Evolutionary conservation across 2,113 vertebrate species (phyloP), one percentile per base, ranked within the genome.

Genomic region (Opisthocomus hoazin): DNA sequence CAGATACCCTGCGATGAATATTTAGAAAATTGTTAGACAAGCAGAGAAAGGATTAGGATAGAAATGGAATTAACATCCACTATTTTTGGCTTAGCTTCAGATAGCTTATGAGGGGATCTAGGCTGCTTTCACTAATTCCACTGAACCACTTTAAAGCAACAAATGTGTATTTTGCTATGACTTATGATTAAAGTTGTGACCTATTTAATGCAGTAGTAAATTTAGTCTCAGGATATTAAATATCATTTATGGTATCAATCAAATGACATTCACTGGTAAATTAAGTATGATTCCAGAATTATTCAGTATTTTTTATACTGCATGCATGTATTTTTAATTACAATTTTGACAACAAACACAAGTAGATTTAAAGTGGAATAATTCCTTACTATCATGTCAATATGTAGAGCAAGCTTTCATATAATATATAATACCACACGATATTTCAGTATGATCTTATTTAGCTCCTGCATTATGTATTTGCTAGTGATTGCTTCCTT

Each of bases 81-180:
- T 97, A 97, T 98, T 97, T 97, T 97, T 97, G 96, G 96, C 96
- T 97, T 96, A 97, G 97, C 97, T 97, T 97, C 95, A 96, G 95
- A 96, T 96, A 97, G 95, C 95, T 97, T 95, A 97, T 96, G 96
- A 96, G 90, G 68, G 95, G 96, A 98, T 97, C 95, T 95, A 95
- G 95, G 76, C 94, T 90, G 94, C 93, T 97, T 97, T 97, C 94
- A 96, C 91, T 97, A 98, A 98, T 97, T 97, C 96, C 96, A 87
- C 84, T 95, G 94, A 96, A 97, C 93, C 96, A 89, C 97, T 97
- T 97, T 97, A 93, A 96, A 96, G 84, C 95, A 96, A 95, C 89
- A 95, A 96, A 96, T 87, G 86, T 87, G 87, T 90, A 93, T 94
- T 94, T 91, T 95, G 76, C 77, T 94, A 85, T 95, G 94, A 97